Conservation (phyloP, 2,888 invertebrate species). For the Hylaea fasciaria region DNA sequence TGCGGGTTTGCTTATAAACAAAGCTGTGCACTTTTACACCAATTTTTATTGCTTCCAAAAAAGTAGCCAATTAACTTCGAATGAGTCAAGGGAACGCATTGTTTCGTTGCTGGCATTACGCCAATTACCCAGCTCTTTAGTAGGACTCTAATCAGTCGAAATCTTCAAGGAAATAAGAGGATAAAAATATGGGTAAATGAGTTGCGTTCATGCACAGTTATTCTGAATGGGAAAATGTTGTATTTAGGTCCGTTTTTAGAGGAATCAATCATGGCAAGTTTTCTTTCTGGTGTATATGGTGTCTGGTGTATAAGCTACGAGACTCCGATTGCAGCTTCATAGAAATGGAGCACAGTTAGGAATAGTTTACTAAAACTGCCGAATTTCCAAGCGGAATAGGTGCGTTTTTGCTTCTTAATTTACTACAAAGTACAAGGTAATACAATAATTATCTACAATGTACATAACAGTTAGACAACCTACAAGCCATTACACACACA, state of each 20-base stretch:
- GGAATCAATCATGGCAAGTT: slow-evolving; percentile 1
- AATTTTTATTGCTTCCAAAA: slow-evolving; percentile 68
- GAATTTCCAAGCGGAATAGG: too few species aligned
- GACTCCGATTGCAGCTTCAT: background rate
- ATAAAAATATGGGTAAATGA: slow-evolving; percentile 7
- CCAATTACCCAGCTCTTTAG: slow-evolving; percentile 52
- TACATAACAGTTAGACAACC: too few species aligned
- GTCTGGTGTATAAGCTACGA: too few species aligned
- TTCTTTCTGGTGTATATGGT: too few species aligned
- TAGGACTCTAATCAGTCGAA: slow-evolving; percentile 56
- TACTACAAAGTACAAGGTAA: too few species aligned
- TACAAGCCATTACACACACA: too few species aligned
- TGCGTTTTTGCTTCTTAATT: too few species aligned
- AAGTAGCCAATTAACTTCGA: slow-evolving; percentile 70
- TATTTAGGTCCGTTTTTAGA: slow-evolving; percentile 2
- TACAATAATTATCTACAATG: too few species aligned
- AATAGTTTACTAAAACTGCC: too few species aligned
- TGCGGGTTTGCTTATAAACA: slow-evolving; percentile 56
- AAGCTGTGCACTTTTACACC: slow-evolving; percentile 55
- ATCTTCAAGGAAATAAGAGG: slow-evolving; percentile 27
- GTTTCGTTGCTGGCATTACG: slow-evolving; percentile 63
- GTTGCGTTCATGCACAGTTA: slow-evolving; percentile 9
- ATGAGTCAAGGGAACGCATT: slow-evolving; percentile 67
- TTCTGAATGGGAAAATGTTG: slow-evolving; percentile 15
- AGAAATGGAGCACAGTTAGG: too few species aligned